Evolutionary conservation across 2,113 vertebrate species (phyloP), one percentile per base, ranked within the genome.

Genomic region (Riparia riparia): DNA sequence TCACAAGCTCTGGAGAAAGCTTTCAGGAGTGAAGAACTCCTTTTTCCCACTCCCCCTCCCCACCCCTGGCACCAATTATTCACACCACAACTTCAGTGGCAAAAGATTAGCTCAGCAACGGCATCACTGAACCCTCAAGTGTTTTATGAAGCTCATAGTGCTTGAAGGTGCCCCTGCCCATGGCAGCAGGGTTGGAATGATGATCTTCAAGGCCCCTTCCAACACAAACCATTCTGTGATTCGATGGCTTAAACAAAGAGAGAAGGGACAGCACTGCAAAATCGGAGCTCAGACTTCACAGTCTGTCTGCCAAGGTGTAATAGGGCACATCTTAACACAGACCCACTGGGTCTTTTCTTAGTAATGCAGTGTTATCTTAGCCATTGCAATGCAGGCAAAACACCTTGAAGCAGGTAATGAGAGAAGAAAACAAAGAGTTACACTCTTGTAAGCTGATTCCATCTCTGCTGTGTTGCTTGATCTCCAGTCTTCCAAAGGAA

Each of bases 81-180:
- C 1, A 0, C 42, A 58, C 16, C 17, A 50, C 63, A 73, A 47
- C 47, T 57, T 76, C 70, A 53, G 0, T 4, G 26, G 29, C 54
- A 56, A 57, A 26, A 42, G 39, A 37, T 21, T 9, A 77, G 50
- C 29, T 45, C 51, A 69, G 12, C 31, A 79, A 31, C 15, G 87
- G 44, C 37, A 50, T 20, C 41, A 41, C 21, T 4, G 11, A 71
- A 72, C 19, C 76, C 41, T 60, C 29, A 44, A 76, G 6, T 32
- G 26, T 45, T 86, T 49, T 66, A 24, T 29, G 28, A 45, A 78
- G 39, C 14, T 61, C 5, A 29, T 4, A 53, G 37, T 8, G 10
- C 11, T 83, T 83, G 83, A 76, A 82, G 49, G 56, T 70, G 64
- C 18, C 17, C n/a, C 71, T 82, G 14, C 14, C 34, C 87, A 24